Base-by-base conservation (phyloP, 2,113 vertebrate species). In the Channa maculata region DNA sequence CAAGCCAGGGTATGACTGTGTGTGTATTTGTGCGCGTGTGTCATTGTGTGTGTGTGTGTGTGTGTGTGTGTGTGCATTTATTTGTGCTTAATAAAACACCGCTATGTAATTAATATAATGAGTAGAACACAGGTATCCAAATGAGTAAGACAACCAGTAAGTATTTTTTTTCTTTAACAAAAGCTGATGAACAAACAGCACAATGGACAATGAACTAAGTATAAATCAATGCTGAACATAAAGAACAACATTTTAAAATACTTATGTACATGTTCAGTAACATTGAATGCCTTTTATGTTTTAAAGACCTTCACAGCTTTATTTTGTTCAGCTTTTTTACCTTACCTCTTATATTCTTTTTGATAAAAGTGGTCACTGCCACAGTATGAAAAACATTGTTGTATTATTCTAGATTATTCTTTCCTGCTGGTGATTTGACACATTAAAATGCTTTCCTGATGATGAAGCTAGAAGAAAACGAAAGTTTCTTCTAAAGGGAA, bases 81-180 rank as follows among this genome's bases (percentile, higher is more conserved):
- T 59, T 4, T 61, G 46, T 44, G 8, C 24, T 24, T 24, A 24
- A 24, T 24, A 24, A 24, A 68, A 14, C 15, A 52, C 50, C 51
- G 11, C 39, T 52, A 24, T 33, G 50, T 57, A 58, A 66, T 50
- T 74, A n/a, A 43, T 41, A 34, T 59, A 71, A 70, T 24, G 46
- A 68, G 34, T 0, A 4, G 53, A 50, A 60, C 39, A 60, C 46
- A 52, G 34, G 34, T 57, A 10, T 69, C 55, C 48, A 80, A 77
- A 61, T 34, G 71, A 44, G 11, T 46, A 24, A 33, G 57, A 62
- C 9, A 63, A 6, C 46, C 46, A 34, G 36, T 84, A 54, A 87
- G 34, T 64, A 79, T 71, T 83, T 87, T 49, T 68, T 80, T 38
- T 48, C 65, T 65, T 66, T 62, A 45, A 75, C 66, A 65, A 72